Percentiles rank a stretch among this genome's conserved stretches.
Conservation (phyloP, 2,113 vertebrate genomes). For the Stictonetta naevosa region DNA sequence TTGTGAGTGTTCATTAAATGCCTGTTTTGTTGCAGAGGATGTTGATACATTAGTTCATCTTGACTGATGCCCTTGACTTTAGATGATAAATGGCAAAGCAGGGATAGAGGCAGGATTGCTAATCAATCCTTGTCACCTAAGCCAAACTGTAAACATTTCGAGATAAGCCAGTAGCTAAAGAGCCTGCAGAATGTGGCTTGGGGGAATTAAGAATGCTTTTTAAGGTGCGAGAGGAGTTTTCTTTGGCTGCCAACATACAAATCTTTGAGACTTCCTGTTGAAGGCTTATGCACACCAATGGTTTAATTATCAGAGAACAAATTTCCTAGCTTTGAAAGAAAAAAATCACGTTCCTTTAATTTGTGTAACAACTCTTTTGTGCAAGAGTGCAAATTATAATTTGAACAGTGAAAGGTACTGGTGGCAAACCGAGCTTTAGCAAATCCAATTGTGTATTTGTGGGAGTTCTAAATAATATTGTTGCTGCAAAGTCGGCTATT, state of each 20-base stretch:
- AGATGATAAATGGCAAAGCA: slow-evolving; percentile 63
- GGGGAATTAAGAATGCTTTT: slow-evolving; percentile 25
- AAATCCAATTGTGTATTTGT: background rate
- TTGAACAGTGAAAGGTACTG: background rate
- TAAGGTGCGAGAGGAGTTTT: slow-evolving; percentile 22
- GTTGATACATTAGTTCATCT: slow-evolving; percentile 47
- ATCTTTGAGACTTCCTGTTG: background rate
- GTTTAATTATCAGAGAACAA: background rate
- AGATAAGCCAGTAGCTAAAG: slow-evolving; percentile 50
- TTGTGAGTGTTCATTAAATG: slow-evolving; percentile 33
- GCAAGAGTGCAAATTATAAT: background rate
- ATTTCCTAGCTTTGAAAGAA: background rate
- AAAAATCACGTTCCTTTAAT: background rate
- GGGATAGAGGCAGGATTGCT: background rate
- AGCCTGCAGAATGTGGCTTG: background rate
- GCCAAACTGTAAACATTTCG: slow-evolving; percentile 20
- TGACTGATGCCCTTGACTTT: slow-evolving; percentile 70
- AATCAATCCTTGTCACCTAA: background rate
- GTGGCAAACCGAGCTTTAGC: background rate
- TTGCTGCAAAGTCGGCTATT: background rate
- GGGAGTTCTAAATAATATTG: background rate
- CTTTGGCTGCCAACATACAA: slow-evolving; percentile 1
- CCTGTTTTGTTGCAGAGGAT: slow-evolving; percentile 32
- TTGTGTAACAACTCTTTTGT: background rate
- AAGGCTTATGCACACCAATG: background rate